Base-by-base conservation (phyloP, 2,113 vertebrate genomes). In the Corydoras maculifer region DNA sequence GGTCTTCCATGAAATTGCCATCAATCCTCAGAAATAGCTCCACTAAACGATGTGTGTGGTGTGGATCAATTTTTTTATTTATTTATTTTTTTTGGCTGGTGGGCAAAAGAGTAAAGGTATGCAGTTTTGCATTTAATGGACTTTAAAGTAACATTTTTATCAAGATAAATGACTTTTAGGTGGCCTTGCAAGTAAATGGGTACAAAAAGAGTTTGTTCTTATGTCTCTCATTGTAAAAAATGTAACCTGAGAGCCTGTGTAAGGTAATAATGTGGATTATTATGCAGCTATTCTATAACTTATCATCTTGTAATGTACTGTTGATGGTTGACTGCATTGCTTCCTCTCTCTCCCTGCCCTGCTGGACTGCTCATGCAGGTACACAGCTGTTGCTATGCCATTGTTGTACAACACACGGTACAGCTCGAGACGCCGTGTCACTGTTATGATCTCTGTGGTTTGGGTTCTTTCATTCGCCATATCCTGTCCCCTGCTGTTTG, bases 331-430 rank as follows among this genome's bases (percentile, higher is more conserved):
- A 25, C 18, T 25, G 18, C 18, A 25, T 25, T 25, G 18, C 18
- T 2, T 12, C 50, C 65, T 61, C 11, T 54, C 50, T 50, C 18
- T 43, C 72, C n/a, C 72, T 57, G 64, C 69, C 57, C 29, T 3
- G 10, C 51, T 51, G 71, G 12, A 8, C 60, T 35, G 12, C 58
- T 71, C 18, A 25, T 25, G 53, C 89, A 99, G 96, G 83, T 99
- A 99, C 85, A 99, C 96, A 1, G 96, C 96, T 0, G 96, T 99
- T 77, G 96, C 96, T 10, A 96, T 99, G 96, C 96, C 96, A 0
- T 96, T 99, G 94, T 86, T 99, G 62, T 99, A 99, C 76, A 99
- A 99, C 69, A 99, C 96, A 0, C 93, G 95, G 74, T 99, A 99
- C 87, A 98, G 96, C 82, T 99, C 96, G 58, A 94, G 90, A 83